Percentiles rank a stretch among this genome's conserved stretches.
Evolutionary conservation across 2,888 invertebrate species (phyloP).

Genomic region (Disparrhopalites patrizii): DNA sequence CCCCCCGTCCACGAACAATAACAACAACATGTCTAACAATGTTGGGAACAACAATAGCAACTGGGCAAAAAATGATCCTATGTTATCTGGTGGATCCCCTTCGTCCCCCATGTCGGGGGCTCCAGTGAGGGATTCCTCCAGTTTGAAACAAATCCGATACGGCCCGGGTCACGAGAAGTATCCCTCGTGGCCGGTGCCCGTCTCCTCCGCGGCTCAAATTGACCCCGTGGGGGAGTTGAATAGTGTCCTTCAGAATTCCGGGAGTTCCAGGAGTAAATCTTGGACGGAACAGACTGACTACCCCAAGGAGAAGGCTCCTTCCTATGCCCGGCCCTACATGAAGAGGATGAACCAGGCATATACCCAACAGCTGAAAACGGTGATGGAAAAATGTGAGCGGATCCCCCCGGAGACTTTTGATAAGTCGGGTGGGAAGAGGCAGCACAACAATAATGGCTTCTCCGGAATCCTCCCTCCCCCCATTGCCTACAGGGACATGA

Average conservation of each 20-base stretch:
- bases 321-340: conserved; percentile 61
- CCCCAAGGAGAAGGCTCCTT: conserved; percentile 63
- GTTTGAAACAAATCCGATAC: conserved; percentile 63
- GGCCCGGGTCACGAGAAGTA: conserved; percentile 70
- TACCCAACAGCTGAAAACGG: conserved; percentile 65
- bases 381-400: conserved; percentile 66
- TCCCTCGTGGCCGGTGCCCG: conserved; percentile 68
- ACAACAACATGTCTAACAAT: conserved; percentile 22
- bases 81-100: conserved; percentile 2
- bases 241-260: conserved; percentile 47
- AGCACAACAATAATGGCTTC: conserved; percentile 17
- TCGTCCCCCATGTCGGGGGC: conserved; percentile 49
- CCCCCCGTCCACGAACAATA: too few species aligned
- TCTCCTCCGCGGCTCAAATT: conserved; percentile 55
- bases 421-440: conserved; percentile 18
- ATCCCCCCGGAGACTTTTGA: conserved; percentile 52
- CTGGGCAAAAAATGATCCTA: conserved; percentile 13
- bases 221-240: conserved; percentile 51
- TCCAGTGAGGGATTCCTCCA: conserved; percentile 65
- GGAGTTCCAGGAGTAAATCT: conserved; percentile 64
- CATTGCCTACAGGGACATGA: conserved; percentile 53
- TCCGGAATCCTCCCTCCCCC: conserved; percentile 45
- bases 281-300: conserved; percentile 69
- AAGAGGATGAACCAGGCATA: conserved; percentile 59
- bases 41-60: conserved; percentile 11